Conservation (phyloP, 2,797 vertebrate genomes). For the Tragelaphus oryx region DNA sequence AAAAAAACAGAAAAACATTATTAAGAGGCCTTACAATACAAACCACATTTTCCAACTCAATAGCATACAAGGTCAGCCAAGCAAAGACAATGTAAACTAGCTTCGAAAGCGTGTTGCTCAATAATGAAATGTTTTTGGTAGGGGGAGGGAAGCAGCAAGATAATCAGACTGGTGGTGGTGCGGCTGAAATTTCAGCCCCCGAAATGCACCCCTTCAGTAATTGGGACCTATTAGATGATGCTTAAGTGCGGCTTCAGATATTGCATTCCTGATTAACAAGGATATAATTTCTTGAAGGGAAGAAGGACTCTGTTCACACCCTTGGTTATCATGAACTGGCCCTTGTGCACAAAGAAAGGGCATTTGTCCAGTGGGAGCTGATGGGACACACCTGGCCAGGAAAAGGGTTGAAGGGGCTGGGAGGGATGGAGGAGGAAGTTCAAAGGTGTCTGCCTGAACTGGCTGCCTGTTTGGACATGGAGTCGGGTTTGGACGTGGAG, state of each 20-base stretch:
- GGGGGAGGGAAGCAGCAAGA: not conserved
- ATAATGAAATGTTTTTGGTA: conserved; percentile 31
- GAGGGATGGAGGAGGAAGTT: not conserved
- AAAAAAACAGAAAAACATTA: conserved; percentile 19
- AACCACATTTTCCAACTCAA: conserved; percentile 65
- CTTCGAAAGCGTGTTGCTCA: not conserved
- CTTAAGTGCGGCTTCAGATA: not conserved
- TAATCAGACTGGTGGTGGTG: not conserved
- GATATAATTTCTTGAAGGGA: not conserved
- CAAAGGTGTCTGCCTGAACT: not conserved
- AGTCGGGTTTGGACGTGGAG: not conserved
- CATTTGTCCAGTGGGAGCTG: not conserved
- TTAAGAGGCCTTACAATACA: conserved; percentile 55
- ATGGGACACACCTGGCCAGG: accelerated
- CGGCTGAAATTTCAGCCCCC: not conserved
- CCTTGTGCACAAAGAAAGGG: not conserved
- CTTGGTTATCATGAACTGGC: not conserved
- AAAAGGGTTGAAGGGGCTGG: not conserved
- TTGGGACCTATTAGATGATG: not conserved
- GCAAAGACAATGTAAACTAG: conserved; percentile 52
- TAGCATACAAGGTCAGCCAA: conserved; percentile 39
- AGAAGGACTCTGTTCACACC: not conserved
- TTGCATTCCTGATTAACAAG: not conserved
- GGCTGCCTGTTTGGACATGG: not conserved
- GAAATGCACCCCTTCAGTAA: not conserved